These are phyloP conservation scores for Lymantria monacha DNA, from an alignment of 2,888 invertebrate species.

Conservation along the genomic window DNA sequence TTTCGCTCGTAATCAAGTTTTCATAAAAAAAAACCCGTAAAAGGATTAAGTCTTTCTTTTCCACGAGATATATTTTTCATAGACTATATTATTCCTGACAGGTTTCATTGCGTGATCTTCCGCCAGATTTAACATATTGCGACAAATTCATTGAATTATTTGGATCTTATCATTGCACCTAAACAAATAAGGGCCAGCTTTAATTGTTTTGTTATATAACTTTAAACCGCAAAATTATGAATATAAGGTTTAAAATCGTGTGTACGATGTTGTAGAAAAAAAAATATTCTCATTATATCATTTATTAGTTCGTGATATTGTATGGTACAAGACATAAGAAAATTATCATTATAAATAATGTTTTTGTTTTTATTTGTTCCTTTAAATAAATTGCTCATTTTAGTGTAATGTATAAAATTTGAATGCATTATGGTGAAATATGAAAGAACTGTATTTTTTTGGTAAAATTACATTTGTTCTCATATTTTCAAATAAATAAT, in stretches of 20 bases:
- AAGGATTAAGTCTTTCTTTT: not conserved
- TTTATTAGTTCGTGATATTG: slow-evolving; percentile 24
- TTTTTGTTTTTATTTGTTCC: too few relatives aligned
- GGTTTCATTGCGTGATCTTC: slow-evolving; percentile 47
- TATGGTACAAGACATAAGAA: slow-evolving; percentile 20
- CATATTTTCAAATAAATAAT: too few relatives aligned
- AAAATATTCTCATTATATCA: slow-evolving; percentile 20
- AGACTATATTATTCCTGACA: slow-evolving; percentile 25
- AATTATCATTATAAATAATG: not conserved
- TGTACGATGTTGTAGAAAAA: slow-evolving; percentile 4
- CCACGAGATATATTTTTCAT: slow-evolving; percentile 10
- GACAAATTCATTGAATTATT: slow-evolving; percentile 35
- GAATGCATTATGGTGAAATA: too few relatives aligned
- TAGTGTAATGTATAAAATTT: too few relatives aligned
- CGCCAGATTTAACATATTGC: slow-evolving; percentile 46
- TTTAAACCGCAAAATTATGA: not conserved
- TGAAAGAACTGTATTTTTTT: too few relatives aligned
- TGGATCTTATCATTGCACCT: slow-evolving; percentile 64
- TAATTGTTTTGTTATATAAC: not conserved
- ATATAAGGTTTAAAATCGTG: slow-evolving; percentile 5
- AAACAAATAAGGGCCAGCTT: slow-evolving; percentile 50
- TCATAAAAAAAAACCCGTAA: not conserved
- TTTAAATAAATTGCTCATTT: too few relatives aligned
- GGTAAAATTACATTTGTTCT: too few relatives aligned
- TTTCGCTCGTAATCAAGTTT: too few relatives aligned